These are phyloP conservation scores for Alloplasta piceator DNA, from an alignment of 2,888 invertebrate species.

Conservation along the genomic window DNA sequence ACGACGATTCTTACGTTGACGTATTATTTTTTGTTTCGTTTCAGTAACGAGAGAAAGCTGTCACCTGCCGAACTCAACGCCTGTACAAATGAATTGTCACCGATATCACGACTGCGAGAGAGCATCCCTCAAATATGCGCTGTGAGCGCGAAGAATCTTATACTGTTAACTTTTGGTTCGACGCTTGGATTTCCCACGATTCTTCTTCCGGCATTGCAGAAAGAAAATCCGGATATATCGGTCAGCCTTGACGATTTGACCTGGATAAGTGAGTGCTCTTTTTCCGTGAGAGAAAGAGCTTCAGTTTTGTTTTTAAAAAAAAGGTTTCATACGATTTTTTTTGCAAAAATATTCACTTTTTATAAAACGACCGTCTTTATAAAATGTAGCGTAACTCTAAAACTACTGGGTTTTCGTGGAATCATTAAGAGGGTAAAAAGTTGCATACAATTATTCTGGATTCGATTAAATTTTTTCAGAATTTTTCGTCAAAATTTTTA, in stretches of 20 bases:
- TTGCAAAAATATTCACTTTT: no score
- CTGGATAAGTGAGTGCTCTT: constrained; percentile 78
- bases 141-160: constrained; percentile 91
- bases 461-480: no score
- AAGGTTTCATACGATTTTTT: no score
- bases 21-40: constrained; percentile 6
- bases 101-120: constrained; percentile 77
- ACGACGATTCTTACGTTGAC: no score
- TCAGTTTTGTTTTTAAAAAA: no score
- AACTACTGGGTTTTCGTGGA: no score
- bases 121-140: constrained; percentile 90
- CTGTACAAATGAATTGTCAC: constrained; percentile 56
- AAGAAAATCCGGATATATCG: constrained; percentile 78
- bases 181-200: constrained; percentile 93
- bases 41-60: constrained; percentile 70
- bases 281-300: neutral
- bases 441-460: no score
- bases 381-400: no score
- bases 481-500: no score
- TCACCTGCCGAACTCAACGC: constrained; percentile 68
- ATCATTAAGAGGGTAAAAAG: no score
- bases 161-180: constrained; percentile 91
- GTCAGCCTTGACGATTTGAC: constrained; percentile 78
- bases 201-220: constrained; percentile 89
- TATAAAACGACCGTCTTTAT: no score